Base-by-base conservation (phyloP, 2,888 invertebrate species). In the Drosophila kanekoi region DNA sequence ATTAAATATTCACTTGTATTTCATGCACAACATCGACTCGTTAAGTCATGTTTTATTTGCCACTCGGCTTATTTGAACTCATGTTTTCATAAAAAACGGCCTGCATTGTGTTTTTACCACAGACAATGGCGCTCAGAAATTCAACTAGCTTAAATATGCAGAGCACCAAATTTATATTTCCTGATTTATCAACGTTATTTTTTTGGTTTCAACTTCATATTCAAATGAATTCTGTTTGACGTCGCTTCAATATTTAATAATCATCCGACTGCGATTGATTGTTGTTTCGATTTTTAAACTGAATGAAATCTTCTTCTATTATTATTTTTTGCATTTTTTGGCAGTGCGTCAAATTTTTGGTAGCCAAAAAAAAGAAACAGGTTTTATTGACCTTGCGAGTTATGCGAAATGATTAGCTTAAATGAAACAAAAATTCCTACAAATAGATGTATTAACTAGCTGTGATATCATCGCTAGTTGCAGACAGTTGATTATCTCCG, bases 351-450 rank as follows among this genome's bases (percentile, higher is more conserved):
- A 54, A 47, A 49, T 32, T 18, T 45, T 68, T 49, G 20, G 33
- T 48, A 47, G 45, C 43, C 35, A 45, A 57, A 47, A 44, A 49
- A 73, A 45, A 57, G 44, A 62, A 79, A 71, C 64, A 53, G 63
- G 77, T 79, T 67, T 72, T 37, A 47, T 62, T 72, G 79, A 79
- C 87, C 82, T 82, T 82, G 84, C 57, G 11, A 68, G 63, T 65
- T 77, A 79, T 79, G 73, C 73, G 70, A 70, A 69, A 67, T 57
- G 41, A 53, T 37, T 53, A 66, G 44, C 37, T 53, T 14, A 37
- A 62, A 62, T 33, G 6, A 33, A 40, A 57, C 23, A 52, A 38
- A 49, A 66, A 76, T 71, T 61, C 10, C 66, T 44, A 51, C 54
- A 51, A 66, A 54, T 47, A 58, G 16, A 33, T 60, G 44, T 47